Conservation (phyloP, 1,140 invertebrate genomes). For the Eriocheir sinensis region DNA sequence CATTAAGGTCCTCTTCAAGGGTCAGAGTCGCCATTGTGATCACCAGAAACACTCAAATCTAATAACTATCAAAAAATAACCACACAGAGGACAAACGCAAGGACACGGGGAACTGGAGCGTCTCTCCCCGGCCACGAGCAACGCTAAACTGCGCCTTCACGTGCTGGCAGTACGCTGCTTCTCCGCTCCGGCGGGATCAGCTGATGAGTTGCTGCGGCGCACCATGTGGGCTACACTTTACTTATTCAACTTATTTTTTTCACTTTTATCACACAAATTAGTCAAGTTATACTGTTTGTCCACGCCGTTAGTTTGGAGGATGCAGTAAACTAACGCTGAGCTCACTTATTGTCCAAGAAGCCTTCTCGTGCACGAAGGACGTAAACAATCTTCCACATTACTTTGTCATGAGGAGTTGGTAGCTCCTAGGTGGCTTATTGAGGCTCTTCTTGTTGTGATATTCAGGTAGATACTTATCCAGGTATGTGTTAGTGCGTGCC, state of each 20-base stretch:
- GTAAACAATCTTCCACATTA: background rate
- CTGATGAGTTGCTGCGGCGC: constrained; percentile 64
- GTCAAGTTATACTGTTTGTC: background rate
- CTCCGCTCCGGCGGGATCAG: constrained; percentile 56
- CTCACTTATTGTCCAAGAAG: background rate
- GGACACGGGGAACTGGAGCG: background rate
- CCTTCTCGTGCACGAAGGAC: background rate
- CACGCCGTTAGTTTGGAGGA: background rate
- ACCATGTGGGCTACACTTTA: constrained; percentile 63
- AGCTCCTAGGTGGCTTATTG: too few species aligned
- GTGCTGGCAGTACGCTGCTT: constrained; percentile 49
- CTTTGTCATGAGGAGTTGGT: background rate
- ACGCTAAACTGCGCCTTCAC: constrained; percentile 67
- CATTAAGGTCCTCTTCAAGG: constrained; percentile 68
- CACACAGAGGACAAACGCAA: constrained; percentile 42
- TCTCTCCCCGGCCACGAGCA: constrained; percentile 18
- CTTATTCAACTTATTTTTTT: constrained; percentile 33
- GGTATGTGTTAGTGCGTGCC: background rate
- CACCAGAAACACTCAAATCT: constrained; percentile 38
- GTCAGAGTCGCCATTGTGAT: constrained; percentile 64
- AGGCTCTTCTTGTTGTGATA: background rate
- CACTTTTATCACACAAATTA: background rate
- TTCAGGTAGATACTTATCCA: background rate
- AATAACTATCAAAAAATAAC: constrained; percentile 10
- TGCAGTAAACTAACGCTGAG: background rate